These are phyloP conservation scores for Formica exsecta DNA, from an alignment of 1,140 invertebrate genomes.

Conservation along the genomic window DNA sequence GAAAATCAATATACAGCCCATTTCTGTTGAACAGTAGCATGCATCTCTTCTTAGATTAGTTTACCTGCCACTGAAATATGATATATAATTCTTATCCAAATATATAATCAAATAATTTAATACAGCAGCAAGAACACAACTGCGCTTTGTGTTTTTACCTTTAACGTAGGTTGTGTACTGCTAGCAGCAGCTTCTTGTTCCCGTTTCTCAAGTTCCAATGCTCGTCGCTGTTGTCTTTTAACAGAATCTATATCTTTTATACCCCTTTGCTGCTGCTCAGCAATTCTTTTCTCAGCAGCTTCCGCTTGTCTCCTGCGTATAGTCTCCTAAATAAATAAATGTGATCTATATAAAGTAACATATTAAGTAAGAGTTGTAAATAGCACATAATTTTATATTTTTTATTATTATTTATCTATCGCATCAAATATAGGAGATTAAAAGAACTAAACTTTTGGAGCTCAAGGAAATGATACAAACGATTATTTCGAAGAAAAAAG, in stretches of 20 bases:
- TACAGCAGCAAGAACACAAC: not conserved
- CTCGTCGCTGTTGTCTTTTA: slow-evolving; percentile 84
- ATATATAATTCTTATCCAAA: slow-evolving; percentile 4
- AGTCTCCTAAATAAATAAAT: slow-evolving; percentile 81
- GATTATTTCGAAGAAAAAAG: not conserved
- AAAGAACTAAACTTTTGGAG: not conserved
- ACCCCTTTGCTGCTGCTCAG: slow-evolving; percentile 86
- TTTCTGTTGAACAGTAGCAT: not conserved
- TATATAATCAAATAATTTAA: slow-evolving; percentile 7
- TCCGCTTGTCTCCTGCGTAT: slow-evolving; percentile 85
- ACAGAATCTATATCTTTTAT: slow-evolving; percentile 87
- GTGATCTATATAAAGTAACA: not conserved
- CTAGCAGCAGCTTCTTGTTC: slow-evolving; percentile 78
- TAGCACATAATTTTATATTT: not conserved
- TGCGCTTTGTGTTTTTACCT: slow-evolving; percentile 63
- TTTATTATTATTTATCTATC: not conserved
- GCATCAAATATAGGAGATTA: not conserved
- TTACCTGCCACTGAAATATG: slow-evolving; percentile 80
- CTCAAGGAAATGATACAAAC: not conserved
- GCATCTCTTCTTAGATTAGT: slow-evolving; percentile 54
- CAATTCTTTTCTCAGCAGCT: slow-evolving; percentile 86
- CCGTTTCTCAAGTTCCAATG: slow-evolving; percentile 80
- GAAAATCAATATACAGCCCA: slow-evolving; percentile 36
- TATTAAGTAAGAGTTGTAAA: not conserved
- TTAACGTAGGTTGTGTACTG: slow-evolving; percentile 67